Base-by-base conservation (phyloP, 2,113 vertebrate genomes). In the Ammodytes dubius region DNA sequence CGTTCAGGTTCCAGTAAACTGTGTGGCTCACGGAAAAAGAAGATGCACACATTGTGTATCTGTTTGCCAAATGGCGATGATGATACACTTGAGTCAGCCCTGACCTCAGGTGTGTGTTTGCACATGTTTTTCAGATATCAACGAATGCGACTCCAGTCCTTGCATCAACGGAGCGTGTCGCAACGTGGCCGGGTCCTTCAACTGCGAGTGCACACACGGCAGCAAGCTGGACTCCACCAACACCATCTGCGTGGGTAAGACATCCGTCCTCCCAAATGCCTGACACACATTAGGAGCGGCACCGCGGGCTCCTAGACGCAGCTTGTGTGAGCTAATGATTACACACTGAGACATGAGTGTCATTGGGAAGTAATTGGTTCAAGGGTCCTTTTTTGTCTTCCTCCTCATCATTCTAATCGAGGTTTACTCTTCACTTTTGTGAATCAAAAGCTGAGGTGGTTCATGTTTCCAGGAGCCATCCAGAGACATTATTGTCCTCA, bases 171-270 rank as follows among this genome's bases (percentile, higher is more conserved):
- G 97, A 0, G 88, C 91, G n/a, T 99, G 97, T 85, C 92, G 96
- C 39, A 99, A 99, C 82, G 94, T 97, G 3, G 96, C 96, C 0
- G 97, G 98, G 14, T 98, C 97, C 63, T 98, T 97, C 53, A 93
- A 95, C 75, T 99, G 98, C 1, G 96, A 97, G 77, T 99, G 98
- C 59, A 95, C 95, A 71, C 97, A 96, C 0, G 97, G 97, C 88
- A 99, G 97, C 94, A 97, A 95, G 9, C 91, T 97, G 94, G 97
- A 97, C 90, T 95, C 96, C 79, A 97, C 97, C 0, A 97, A 96
- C 81, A 98, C 96, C 88, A 91, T 98, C 92, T 99, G 98, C 0
- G 95, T 98, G 79, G 97, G 98, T 98, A 95, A 97, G 97, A 74
- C 75, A 4, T 67, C 35, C 4, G 0, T 50, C 47, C 65, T 53